These are phyloP conservation scores for Cylloceria caligata DNA, from an alignment of 2,888 invertebrate genomes.

Conservation along the genomic window DNA sequence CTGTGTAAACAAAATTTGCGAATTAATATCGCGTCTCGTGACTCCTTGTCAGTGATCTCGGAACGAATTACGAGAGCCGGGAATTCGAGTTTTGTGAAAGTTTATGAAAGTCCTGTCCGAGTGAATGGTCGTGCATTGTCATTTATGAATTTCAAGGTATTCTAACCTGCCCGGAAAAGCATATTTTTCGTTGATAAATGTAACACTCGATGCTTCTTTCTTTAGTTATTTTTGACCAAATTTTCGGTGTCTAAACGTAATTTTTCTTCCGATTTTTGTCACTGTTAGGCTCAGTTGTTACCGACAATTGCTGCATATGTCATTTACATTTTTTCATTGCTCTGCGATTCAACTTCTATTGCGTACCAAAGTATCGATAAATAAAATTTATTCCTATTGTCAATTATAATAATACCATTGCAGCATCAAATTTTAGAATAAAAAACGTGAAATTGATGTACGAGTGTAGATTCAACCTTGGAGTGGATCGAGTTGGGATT, in stretches of 20 bases:
- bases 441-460: not conserved
- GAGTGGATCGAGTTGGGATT: too few relatives aligned
- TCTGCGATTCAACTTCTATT: too few relatives aligned
- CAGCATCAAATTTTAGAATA: too few relatives aligned
- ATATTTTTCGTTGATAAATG: constrained; percentile 18
- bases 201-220: not conserved
- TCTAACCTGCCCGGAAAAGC: constrained; percentile 22
- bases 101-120: constrained; percentile 13
- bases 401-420: too few relatives aligned
- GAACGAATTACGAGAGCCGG: constrained; percentile 25
- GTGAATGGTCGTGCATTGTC: constrained; percentile 13
- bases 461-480: too few relatives aligned
- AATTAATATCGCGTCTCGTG: constrained; percentile 25
- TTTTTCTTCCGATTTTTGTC: too few relatives aligned
- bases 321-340: too few relatives aligned
- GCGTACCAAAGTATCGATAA: too few relatives aligned
- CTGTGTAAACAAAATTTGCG: constrained; percentile 13
- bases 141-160: not conserved
- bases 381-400: too few relatives aligned
- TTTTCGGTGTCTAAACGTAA: too few relatives aligned
- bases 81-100: constrained; percentile 37
- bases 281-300: too few relatives aligned
- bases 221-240: not conserved
- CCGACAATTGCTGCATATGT: too few relatives aligned
- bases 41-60: constrained; percentile 13